These are phyloP conservation scores for Clamator glandarius DNA, from an alignment of 2,797 vertebrate genomes.

Conservation along the genomic window DNA sequence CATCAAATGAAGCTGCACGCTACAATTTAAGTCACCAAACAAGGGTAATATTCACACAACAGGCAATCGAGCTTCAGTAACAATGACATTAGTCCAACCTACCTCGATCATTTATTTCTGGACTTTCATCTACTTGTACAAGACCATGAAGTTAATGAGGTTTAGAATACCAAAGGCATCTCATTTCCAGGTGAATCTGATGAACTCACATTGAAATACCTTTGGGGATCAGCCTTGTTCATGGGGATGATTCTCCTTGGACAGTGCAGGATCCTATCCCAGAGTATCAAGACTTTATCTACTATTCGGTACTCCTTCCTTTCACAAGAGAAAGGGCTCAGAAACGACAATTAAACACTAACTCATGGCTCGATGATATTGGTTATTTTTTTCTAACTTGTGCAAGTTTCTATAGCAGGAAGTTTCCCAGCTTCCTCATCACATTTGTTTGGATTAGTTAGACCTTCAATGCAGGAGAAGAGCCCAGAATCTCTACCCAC, in stretches of 20 bases:
- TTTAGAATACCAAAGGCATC: neutral
- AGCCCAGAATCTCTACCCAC: neutral
- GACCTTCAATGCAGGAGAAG: neutral
- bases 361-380: neutral
- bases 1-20: neutral
- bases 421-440: neutral
- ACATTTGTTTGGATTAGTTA: neutral
- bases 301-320: neutral
- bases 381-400: neutral
- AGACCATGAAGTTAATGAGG: neutral
- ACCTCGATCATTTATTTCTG: neutral
- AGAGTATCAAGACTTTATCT: neutral
- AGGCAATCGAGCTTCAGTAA: neutral
- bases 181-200: neutral
- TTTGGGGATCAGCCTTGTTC: neutral
- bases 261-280: neutral
- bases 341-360: neutral
- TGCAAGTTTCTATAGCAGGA: neutral
- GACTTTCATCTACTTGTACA: neutral
- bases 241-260: neutral
- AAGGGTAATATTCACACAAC: neutral
- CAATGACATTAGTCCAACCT: neutral
- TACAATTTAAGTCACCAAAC: neutral
- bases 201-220: neutral
- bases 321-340: neutral